Evolutionary conservation across 2,888 invertebrate genomes (phyloP).

Genomic region (Nemotelus nigrinus): DNA sequence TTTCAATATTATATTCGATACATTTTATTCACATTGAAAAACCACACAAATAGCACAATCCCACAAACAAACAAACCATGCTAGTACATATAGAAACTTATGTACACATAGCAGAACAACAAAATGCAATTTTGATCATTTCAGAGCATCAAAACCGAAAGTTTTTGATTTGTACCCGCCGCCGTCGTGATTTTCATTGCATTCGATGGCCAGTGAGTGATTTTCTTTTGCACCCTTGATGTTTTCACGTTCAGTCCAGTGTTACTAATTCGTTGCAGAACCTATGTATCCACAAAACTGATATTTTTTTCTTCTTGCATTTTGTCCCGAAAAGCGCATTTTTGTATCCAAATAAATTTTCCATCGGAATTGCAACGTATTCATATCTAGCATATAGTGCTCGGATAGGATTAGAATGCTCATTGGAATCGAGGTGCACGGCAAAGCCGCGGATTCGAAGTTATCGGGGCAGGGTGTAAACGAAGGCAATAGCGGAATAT

Average conservation of each 20-base stretch:
- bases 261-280: conserved; percentile 43
- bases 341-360: conserved; percentile 30
- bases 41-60: not conserved
- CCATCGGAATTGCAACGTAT: conserved; percentile 20
- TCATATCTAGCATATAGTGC: not conserved
- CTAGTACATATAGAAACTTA: not conserved
- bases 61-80: not conserved
- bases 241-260: conserved; percentile 35
- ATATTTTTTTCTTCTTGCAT: conserved; percentile 12
- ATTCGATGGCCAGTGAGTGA: conserved; percentile 20
- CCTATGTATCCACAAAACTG: conserved; percentile 1
- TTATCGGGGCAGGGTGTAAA: not conserved
- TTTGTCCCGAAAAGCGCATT: conserved; percentile 22
- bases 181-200: not conserved
- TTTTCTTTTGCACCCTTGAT: conserved; percentile 43
- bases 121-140: conserved; percentile 35
- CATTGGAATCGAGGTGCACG: conserved; percentile 26
- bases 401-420: conserved; percentile 23
- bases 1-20: conserved; percentile 37
- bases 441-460: not conserved
- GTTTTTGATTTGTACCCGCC: conserved; percentile 22
- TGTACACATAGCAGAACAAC: not conserved
- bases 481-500: not conserved
- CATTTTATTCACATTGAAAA: conserved; percentile 15
- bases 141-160: conserved; percentile 23